Evolutionary conservation across 2,888 invertebrate species (phyloP), one percentile per base, ranked within the genome.

Genomic region (Prosapia bicincta): DNA sequence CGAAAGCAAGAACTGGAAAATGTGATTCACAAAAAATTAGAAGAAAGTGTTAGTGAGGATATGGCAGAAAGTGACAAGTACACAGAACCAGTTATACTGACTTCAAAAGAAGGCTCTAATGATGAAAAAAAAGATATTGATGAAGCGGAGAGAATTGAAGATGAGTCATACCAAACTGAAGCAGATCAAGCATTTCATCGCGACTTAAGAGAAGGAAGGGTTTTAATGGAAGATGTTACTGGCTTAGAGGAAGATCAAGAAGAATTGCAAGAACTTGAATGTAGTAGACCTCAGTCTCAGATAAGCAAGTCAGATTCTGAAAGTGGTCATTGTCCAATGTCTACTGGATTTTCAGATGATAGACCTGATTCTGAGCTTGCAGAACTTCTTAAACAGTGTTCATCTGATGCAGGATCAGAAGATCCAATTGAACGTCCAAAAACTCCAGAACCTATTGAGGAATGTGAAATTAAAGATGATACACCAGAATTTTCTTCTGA

Each of bases 361-460:
- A 81, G 83, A 77, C 83, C 84, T 10, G 85, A 86, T 81, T 85
- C 85, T 3, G 86, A 86, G 81, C 78, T 86, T 26, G 83, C 83
- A 1, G 85, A 85, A 72, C 78, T 85, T 54, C 79, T 84, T 26
- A 84, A 84, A 76, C 84, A 84, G 75, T 81, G 83, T 79, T 83
- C 83, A n/a, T 83, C 84, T 3, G 85, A 84, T 76, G 80, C 81
- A 66, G 82, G 83, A 66, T 83, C 84, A 69, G 83, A 83, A 43
- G 86, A 86, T 79, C 87, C 88, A n/a, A 85, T 88, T 74, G 88
- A 88, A 80, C 83, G 88, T 79, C 88, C 89, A 26, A 81, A 83
- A 68, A 86, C 88, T 10, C 88, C 89, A 30, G 87, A 87, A 81
- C 86, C 86, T 10, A 83, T 83, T 25, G 85, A 82, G 69, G 84